phyloP scores from a whole-genome alignment of 2,797 vertebrate genomes.

The Chelmon rostratus region DNA sequence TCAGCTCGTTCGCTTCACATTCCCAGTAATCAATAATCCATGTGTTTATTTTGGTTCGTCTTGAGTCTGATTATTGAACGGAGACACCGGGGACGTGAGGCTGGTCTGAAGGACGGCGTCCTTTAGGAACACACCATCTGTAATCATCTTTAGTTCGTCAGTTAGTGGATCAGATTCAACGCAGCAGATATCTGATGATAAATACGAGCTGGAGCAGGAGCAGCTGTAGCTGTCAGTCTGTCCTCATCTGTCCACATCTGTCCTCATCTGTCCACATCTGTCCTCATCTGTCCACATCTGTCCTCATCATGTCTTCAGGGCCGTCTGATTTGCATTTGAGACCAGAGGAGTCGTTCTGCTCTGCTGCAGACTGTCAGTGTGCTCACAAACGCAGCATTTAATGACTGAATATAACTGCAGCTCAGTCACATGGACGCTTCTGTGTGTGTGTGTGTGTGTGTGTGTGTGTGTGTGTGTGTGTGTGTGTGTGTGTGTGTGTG shows the following conservation, averaged over 20 bases:
- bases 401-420: neutral
- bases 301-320: neutral
- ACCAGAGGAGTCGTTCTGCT: neutral
- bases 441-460: slow-evolving; percentile 19
- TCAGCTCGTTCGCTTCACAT: too few relatives aligned
- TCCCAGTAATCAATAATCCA: too few relatives aligned
- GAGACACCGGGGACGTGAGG: too few relatives aligned
- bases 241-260: neutral
- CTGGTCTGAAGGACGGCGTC: too few relatives aligned
- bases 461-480: slow-evolving; percentile 1
- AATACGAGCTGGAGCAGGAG: slow-evolving; percentile 1
- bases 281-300: too few relatives aligned
- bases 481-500: neutral
- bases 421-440: neutral
- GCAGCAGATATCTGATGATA: neutral
- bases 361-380: neutral
- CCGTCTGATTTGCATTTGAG: slow-evolving; percentile 1
- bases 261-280: neutral
- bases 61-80: too few relatives aligned
- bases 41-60: too few relatives aligned
- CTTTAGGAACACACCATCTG: neutral
- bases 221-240: too few relatives aligned
- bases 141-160: neutral
- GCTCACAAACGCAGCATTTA: too few relatives aligned
- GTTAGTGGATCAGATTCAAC: neutral